Conservation (phyloP, 2,113 vertebrate species). For the Echinops telfairi region DNA sequence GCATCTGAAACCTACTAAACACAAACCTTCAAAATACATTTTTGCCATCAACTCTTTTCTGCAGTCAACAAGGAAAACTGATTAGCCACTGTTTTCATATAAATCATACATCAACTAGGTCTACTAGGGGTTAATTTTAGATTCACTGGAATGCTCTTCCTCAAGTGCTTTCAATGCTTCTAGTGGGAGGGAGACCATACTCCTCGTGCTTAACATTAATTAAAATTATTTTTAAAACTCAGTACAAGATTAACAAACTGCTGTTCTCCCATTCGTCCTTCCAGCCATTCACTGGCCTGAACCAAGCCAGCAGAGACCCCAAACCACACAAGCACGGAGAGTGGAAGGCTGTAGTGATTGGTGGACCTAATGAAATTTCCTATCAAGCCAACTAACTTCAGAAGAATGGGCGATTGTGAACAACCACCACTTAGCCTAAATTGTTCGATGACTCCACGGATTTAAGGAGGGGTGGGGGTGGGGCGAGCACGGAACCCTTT, state of each 20-base stretch:
- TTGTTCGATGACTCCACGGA: conserved; percentile 3
- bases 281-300: conserved; percentile 22
- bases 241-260: neutral
- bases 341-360: conserved; percentile 29
- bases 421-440: neutral
- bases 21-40: neutral
- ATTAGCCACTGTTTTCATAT: neutral
- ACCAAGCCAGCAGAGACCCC: conserved; percentile 8
- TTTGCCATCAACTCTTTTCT: conserved; percentile 26
- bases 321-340: conserved; percentile 26
- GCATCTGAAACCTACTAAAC: conserved; percentile 10
- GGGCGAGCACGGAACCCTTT: neutral
- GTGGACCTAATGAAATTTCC: conserved; percentile 51
- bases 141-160: neutral
- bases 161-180: conserved; percentile 28
- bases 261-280: neutral
- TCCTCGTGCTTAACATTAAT: conserved; percentile 29
- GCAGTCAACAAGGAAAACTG: neutral
- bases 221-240: conserved; percentile 22
- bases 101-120: neutral
- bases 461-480: neutral
- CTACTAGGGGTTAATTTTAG: neutral
- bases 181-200: neutral
- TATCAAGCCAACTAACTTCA: conserved; percentile 51
- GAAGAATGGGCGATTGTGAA: conserved; percentile 44